These are phyloP conservation scores for Ochotona curzoniae DNA, from an alignment of 2,113 vertebrate genomes.

Conservation along the genomic window DNA sequence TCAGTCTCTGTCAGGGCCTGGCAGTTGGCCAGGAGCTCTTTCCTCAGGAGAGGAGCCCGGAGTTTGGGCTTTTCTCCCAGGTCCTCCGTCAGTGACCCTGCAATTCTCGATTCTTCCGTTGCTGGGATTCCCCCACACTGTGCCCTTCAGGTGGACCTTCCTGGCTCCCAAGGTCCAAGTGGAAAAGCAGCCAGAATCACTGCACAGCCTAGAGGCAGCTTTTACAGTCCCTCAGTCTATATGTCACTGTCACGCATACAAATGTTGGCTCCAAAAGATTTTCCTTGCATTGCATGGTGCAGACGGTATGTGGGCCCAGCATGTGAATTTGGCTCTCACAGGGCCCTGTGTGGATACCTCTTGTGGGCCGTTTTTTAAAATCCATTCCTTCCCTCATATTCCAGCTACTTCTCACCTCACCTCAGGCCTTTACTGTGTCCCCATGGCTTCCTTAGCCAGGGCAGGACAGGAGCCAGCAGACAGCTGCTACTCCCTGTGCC, in stretches of 20 bases:
- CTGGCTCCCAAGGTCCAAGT: not conserved
- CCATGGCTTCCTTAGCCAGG: fast-evolving
- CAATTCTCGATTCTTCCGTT: not conserved
- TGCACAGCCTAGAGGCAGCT: not conserved
- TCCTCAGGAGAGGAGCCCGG: not conserved
- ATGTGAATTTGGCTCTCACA: not conserved
- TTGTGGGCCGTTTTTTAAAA: not conserved
- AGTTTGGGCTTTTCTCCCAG: fast-evolving
- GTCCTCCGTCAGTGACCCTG: not conserved
- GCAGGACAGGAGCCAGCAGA: not conserved
- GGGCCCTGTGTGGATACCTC: not conserved
- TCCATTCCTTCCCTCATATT: not conserved
- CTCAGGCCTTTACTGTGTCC: not conserved
- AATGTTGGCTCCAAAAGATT: not conserved
- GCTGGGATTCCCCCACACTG: no score
- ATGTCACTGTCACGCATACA: not conserved
- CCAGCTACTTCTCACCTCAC: not conserved
- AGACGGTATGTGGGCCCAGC: no score
- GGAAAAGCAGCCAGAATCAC: not conserved
- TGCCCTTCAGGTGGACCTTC: no score
- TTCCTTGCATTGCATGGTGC: fast-evolving
- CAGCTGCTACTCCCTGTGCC: fast-evolving
- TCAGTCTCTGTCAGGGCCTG: fast-evolving
- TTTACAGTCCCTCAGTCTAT: not conserved
- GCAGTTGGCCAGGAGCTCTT: not conserved